Percentiles rank a stretch among this genome's conserved stretches.
Evolutionary conservation across 2,797 vertebrate genomes (phyloP).

Genomic region (Rhynchotus rufescens): DNA sequence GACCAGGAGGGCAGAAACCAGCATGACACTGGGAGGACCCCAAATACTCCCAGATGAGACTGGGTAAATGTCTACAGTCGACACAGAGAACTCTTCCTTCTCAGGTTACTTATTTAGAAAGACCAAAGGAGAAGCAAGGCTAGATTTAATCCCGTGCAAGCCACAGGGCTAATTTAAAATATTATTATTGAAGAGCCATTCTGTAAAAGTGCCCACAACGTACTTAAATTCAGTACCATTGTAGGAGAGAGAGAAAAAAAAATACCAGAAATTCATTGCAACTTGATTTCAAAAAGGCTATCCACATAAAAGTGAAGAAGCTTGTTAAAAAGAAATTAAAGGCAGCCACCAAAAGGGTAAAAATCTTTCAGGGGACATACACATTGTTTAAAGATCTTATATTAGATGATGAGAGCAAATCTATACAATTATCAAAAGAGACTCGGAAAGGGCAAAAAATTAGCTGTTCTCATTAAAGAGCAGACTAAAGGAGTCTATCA

Average conservation of each 20-base stretch:
- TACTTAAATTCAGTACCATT: not conserved
- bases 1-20: not conserved
- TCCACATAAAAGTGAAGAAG: constrained; percentile 24
- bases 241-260: constrained; percentile 20
- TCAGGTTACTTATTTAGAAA: not conserved
- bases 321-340: constrained; percentile 57
- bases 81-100: not conserved
- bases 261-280: not conserved
- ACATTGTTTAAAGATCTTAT: constrained; percentile 51
- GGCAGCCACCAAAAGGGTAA: constrained; percentile 28
- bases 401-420: constrained; percentile 47
- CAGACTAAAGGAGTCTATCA: not conserved
- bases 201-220: not conserved
- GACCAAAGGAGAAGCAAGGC: not conserved
- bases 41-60: not conserved
- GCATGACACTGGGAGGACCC: not conserved
- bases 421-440: constrained; percentile 49
- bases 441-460: constrained; percentile 52
- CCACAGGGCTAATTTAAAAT: not conserved
- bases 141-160: not conserved
- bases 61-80: not conserved
- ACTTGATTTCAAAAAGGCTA: constrained; percentile 26
- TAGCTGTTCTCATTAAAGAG: constrained; percentile 37
- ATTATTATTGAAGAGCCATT: not conserved
- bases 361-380: constrained; percentile 51